Evolutionary conservation across 92 coral and sea anemone genomes (phyloP), one percentile per base, ranked within the genome.

Genomic region (Epizoanthus ramosus): DNA sequence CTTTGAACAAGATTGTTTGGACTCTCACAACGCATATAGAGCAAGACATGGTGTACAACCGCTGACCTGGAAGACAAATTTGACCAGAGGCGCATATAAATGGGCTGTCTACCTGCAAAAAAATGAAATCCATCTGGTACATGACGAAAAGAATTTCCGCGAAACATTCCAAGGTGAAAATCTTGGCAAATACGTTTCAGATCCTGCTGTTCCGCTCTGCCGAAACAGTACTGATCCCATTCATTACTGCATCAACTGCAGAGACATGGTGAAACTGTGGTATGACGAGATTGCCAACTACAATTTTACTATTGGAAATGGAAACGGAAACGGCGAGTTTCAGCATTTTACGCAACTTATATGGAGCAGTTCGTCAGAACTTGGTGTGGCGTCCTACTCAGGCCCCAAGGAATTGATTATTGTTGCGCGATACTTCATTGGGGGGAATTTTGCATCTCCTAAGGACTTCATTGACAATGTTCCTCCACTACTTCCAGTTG

Each of bases 1-100:
- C 64, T 59, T 59, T 21, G 64, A 59, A 15, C 64, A 59, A 59
- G 64, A 59, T 59, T 59, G 64, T 8, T 59, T 59, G 64, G 64
- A 59, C 12, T 18, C 64, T 4, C 64, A 59, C 24, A 59, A 59
- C 64, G 3, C 24, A 0, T 59, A 59, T 8, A 59, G 64, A 59
- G 64, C 21, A 59, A 59, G 24, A 21, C 64, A 59, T 18, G 64
- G 64, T n/a, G 64, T 59, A 21, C 64, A 59, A 8, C 64, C 8
- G 64, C 64, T 59, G 64, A 59, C 64, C 64, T 59, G 64, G 64
- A 59, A 5, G 24, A 0, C 4, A 18, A 59, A 59, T 3, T n/a
- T 59, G 24, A n/a, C 64, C 25, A 59, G 64, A n/a, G 64, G 64
- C 24, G 64, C 64, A 59, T 59, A 59, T 21, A 59, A 59, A 24